A percentile compares a stretch with the other conserved stretches of the same genome.
phyloP scores from a whole-genome alignment of 2,888 invertebrate genomes.

The Caenorhabditis zanzibari region DNA sequence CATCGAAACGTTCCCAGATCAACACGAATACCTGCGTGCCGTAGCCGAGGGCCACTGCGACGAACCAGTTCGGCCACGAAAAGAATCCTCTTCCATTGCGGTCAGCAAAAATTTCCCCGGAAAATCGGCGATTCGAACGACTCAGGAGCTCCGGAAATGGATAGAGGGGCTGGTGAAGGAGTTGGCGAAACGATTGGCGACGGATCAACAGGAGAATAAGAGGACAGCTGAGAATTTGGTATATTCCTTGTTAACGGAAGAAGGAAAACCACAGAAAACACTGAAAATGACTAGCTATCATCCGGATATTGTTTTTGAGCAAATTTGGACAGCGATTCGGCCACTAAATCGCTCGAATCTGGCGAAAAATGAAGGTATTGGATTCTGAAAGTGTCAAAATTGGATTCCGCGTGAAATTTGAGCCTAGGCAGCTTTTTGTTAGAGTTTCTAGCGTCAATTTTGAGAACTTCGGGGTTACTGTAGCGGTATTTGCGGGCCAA shows the following conservation, averaged over 20 bases:
- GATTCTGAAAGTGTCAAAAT: not conserved
- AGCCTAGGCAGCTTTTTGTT: not conserved
- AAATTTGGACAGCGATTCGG: slow-evolving; percentile 59
- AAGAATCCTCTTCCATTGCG: slow-evolving; percentile 94
- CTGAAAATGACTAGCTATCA: slow-evolving; percentile 67
- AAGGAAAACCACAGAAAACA: slow-evolving; percentile 62
- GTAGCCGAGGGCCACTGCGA: slow-evolving; percentile 86
- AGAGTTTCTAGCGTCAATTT: not conserved
- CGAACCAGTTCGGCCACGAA: slow-evolving; percentile 91
- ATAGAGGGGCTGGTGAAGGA: slow-evolving; percentile 90
- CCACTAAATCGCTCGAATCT: slow-evolving; percentile 51
- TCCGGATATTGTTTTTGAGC: slow-evolving; percentile 56
- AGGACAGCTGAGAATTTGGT: slow-evolving; percentile 70
- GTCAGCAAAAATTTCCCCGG: slow-evolving; percentile 95
- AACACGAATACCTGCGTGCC: slow-evolving; percentile 70
- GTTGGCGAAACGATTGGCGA: slow-evolving; percentile 85
- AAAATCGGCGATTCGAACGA: slow-evolving; percentile 88
- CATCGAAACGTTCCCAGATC: slow-evolving; percentile 68
- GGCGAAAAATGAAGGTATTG: slow-evolving; percentile 1
- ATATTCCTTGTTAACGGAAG: slow-evolving; percentile 41
- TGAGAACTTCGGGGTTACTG: too few relatives aligned
- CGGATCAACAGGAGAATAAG: slow-evolving; percentile 68
- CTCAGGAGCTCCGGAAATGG: slow-evolving; percentile 88
- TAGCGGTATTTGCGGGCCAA: not conserved
- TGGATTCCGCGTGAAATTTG: not conserved